Conservation (phyloP, 2,113 vertebrate genomes). For the Xyrauchen texanus region DNA sequence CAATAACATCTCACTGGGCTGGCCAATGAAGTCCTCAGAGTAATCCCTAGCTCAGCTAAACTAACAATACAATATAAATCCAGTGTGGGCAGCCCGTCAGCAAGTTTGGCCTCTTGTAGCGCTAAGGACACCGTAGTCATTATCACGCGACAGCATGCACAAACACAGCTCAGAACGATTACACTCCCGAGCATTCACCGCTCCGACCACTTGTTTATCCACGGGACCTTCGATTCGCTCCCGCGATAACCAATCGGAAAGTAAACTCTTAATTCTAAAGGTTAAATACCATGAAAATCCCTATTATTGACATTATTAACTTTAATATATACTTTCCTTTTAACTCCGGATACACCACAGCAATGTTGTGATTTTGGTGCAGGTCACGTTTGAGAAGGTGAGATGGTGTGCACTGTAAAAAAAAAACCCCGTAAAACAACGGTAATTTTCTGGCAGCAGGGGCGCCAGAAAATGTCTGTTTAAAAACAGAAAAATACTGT, state of each 20-base stretch:
- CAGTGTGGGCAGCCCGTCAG: slow-evolving; percentile 70
- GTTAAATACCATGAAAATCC: slow-evolving; percentile 55
- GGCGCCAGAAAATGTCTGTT: too few species aligned
- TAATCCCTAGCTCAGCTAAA: slow-evolving; percentile 75
- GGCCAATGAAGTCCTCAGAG: neutral
- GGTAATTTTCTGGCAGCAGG: too few species aligned
- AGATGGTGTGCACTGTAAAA: too few species aligned
- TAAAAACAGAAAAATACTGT: too few species aligned
- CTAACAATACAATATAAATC: slow-evolving; percentile 71
- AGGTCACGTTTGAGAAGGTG: slow-evolving; percentile 58
- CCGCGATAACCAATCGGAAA: slow-evolving; percentile 46
- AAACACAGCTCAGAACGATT: too few species aligned
- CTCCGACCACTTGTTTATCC: slow-evolving; percentile 51
- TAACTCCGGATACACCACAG: slow-evolving; percentile 8
- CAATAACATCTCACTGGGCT: neutral
- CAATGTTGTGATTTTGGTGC: slow-evolving; percentile 42
- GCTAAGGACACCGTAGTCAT: slow-evolving; percentile 61
- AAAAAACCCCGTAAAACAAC: too few species aligned
- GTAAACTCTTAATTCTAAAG: slow-evolving; percentile 59
- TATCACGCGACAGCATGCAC: slow-evolving; percentile 47
- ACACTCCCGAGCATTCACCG: slow-evolving; percentile 62
- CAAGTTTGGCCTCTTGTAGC: slow-evolving; percentile 62
- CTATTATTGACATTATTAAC: slow-evolving; percentile 37
- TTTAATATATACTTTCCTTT: slow-evolving; percentile 45
- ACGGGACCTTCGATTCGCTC: slow-evolving; percentile 55